A percentile compares a stretch with the other conserved stretches of the same genome.
phyloP scores from a whole-genome alignment of 2,797 vertebrate genomes.

The Meriones psammophilus region DNA sequence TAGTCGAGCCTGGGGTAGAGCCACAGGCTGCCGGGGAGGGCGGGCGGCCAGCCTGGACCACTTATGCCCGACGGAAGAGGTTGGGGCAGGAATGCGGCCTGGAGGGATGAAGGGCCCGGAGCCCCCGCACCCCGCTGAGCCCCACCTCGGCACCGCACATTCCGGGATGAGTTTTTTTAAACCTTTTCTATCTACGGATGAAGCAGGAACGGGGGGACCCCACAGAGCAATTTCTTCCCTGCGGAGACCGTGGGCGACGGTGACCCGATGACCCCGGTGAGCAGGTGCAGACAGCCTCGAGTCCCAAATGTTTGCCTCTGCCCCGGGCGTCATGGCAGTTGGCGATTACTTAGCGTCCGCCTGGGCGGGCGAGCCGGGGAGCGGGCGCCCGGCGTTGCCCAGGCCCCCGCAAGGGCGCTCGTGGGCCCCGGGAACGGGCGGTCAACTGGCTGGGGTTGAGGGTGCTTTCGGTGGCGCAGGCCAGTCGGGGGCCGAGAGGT shows the following conservation, averaged over 20 bases:
- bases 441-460: slow-evolving; percentile 15
- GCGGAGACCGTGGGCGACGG: slow-evolving; percentile 32
- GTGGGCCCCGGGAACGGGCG: background rate
- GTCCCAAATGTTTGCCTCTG: slow-evolving; percentile 8
- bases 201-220: background rate
- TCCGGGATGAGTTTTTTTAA: slow-evolving; percentile 13
- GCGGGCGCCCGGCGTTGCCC: background rate
- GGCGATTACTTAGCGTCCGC: slow-evolving; percentile 58
- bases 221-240: slow-evolving; percentile 40
- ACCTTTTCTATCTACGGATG: background rate
- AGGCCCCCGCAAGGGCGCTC: background rate
- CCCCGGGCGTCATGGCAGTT: slow-evolving; percentile 19
- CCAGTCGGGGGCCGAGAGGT: background rate
- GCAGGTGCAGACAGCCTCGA: slow-evolving; percentile 78
- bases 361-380: background rate
- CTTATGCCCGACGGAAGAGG: slow-evolving; percentile 24
- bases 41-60: background rate
- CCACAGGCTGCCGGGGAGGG: background rate
- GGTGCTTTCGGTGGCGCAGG: background rate
- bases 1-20: background rate
- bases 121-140: background rate
- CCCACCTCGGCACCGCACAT: slow-evolving; percentile 5
- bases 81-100: slow-evolving; percentile 64
- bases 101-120: slow-evolving; percentile 63
- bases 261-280: slow-evolving; percentile 74